phyloP scores from a whole-genome alignment of 2,888 invertebrate species.

The Mamestra brassicae region DNA sequence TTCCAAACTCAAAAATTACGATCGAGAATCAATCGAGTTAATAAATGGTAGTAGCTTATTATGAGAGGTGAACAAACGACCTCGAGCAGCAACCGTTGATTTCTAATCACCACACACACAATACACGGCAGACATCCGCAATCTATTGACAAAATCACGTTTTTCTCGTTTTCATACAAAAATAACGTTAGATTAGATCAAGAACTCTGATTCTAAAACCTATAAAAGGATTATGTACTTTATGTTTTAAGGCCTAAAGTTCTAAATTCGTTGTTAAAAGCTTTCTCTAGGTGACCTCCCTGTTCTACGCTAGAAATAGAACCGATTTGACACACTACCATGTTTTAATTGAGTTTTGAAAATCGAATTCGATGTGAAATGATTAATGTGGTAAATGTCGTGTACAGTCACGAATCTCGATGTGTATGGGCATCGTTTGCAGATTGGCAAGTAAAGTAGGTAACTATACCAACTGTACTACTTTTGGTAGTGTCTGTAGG shows the following conservation, averaged over 20 bases:
- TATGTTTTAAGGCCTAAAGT: constrained; percentile 14
- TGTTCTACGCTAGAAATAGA: constrained; percentile 45
- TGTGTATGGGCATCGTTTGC: constrained; percentile 20
- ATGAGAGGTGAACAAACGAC: constrained; percentile 83
- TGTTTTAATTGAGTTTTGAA: constrained; percentile 60
- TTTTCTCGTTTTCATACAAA: constrained; percentile 77
- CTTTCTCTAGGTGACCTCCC: constrained; percentile 58
- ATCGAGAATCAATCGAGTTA: constrained; percentile 34
- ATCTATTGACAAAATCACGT: constrained; percentile 76
- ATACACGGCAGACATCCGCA: constrained; percentile 78
- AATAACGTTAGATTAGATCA: constrained; percentile 67
- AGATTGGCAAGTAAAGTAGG: constrained; percentile 25
- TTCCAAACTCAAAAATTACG: neutral
- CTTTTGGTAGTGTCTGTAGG: constrained; percentile 8
- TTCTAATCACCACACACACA: constrained; percentile 76
- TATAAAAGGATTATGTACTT: constrained; percentile 30
- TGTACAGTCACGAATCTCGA: constrained; percentile 46
- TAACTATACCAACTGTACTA: constrained; percentile 23
- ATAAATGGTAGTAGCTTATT: constrained; percentile 44
- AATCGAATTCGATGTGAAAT: constrained; percentile 50
- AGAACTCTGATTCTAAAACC: constrained; percentile 39
- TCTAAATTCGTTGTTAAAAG: constrained; percentile 9
- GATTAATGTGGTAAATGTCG: constrained; percentile 41
- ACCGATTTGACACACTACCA: constrained; percentile 63
- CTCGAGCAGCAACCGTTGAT: constrained; percentile 78